Percentiles rank a stretch among this genome's conserved stretches.
Evolutionary conservation across 2,797 vertebrate species (phyloP).

Genomic region (Rhinophrynus dorsalis): DNA sequence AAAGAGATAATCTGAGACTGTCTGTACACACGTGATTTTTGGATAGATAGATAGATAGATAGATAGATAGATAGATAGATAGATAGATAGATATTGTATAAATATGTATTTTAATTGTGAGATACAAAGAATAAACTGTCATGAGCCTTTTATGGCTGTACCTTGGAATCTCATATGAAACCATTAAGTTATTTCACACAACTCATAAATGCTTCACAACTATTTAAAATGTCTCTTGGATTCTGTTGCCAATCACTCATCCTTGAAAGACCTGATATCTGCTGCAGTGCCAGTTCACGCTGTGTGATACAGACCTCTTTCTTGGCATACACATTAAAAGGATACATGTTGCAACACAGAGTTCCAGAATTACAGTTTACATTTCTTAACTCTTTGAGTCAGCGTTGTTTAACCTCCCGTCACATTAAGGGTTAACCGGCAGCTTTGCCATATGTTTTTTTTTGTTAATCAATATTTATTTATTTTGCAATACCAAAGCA

Average conservation of each 20-base stretch:
- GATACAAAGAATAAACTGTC: too few species aligned
- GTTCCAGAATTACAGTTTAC: conserved; percentile 3
- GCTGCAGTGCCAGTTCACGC: neutral
- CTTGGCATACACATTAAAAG: conserved; percentile 5
- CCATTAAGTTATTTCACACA: neutral
- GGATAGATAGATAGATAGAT: too few species aligned
- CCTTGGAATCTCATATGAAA: neutral
- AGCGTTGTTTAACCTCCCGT: too few species aligned
- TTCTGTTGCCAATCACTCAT: neutral
- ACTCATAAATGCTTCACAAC: neutral
- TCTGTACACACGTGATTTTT: too few species aligned
- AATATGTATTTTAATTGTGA: too few species aligned
- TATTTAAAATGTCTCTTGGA: neutral
- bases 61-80: too few species aligned
- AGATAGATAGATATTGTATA: too few species aligned
- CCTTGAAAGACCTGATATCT: neutral
- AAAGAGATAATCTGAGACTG: too few species aligned
- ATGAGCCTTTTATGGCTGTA: too few species aligned
- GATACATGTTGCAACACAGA: neutral
- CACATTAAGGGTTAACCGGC: too few species aligned
- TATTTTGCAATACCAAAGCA: conserved; percentile 50
- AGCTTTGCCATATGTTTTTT: neutral
- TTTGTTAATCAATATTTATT: neutral
- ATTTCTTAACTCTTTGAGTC: neutral
- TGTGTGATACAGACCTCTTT: conserved; percentile 8